These are phyloP conservation scores for Danionella cerebrum DNA, from an alignment of 2,113 vertebrate genomes.

Conservation along the genomic window DNA sequence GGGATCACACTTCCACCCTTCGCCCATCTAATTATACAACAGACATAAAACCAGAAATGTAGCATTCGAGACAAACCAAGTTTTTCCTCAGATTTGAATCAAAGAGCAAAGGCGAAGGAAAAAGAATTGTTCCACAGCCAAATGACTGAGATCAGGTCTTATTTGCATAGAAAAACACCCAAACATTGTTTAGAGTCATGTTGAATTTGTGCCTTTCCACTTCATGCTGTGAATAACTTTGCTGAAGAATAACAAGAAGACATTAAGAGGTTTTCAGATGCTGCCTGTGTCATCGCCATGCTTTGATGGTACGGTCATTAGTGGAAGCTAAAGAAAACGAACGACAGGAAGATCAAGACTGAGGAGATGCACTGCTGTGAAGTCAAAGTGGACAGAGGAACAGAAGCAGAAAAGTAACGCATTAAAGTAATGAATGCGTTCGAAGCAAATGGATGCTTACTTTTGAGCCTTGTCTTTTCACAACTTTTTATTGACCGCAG, in stretches of 20 bases:
- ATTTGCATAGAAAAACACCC: constrained; percentile 24
- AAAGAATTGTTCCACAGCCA: background rate
- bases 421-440: background rate
- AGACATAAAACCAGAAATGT: background rate
- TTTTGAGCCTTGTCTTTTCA: background rate
- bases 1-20: constrained; percentile 88
- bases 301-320: constrained; percentile 32
- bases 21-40: constrained; percentile 71
- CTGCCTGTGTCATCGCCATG: background rate
- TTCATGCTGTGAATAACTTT: background rate
- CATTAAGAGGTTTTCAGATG: constrained; percentile 25
- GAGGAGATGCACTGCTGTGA: background rate
- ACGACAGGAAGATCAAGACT: background rate
- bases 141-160: constrained; percentile 21
- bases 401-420: background rate
- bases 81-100: background rate
- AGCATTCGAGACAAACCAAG: background rate
- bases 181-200: background rate
- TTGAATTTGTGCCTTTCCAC: background rate
- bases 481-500: background rate
- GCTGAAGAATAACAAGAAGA: constrained; percentile 10
- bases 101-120: constrained; percentile 9
- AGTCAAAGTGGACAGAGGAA: constrained; percentile 4
- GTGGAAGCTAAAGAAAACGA: background rate
- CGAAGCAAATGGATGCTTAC: background rate